Percentiles rank a stretch among this genome's conserved stretches.
Conservation (phyloP, 2,113 vertebrate genomes). For the Ivindomyrus marchei region DNA sequence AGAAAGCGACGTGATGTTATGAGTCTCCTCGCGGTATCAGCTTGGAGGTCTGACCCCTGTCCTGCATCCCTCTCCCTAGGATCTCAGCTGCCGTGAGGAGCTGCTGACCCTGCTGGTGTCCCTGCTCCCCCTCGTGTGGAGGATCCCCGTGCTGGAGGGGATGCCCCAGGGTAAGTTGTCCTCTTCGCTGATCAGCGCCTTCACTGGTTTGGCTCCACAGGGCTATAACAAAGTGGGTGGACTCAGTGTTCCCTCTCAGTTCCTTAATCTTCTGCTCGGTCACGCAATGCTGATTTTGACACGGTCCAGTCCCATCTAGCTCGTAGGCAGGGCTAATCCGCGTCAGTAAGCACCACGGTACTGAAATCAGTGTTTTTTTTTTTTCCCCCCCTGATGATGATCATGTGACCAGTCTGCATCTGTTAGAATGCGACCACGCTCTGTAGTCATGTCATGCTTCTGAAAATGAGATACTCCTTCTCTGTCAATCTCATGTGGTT, state of each 20-base stretch:
- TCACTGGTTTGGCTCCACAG: neutral
- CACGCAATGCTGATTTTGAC: neutral
- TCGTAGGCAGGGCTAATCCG: neutral
- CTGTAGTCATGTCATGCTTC: neutral
- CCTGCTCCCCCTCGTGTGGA: constrained; percentile 89
- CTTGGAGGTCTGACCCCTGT: neutral
- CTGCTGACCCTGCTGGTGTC: constrained; percentile 87
- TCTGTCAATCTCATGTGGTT: neutral
- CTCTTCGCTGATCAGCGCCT: neutral
- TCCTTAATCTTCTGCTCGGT: neutral
- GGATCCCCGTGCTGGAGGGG: constrained; percentile 85
- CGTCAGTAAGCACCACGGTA: neutral
- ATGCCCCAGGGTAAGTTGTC: constrained; percentile 72
- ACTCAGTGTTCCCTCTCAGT: neutral
- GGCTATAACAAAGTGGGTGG: neutral
- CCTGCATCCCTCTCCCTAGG: constrained; percentile 53
- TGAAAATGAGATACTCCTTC: neutral
- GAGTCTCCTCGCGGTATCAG: neutral
- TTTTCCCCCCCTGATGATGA: neutral
- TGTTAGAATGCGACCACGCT: neutral
- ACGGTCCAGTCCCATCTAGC: neutral
- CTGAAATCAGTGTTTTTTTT: neutral
- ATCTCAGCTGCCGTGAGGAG: constrained; percentile 90
- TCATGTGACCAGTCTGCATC: neutral
- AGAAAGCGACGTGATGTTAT: neutral